Conservation (phyloP, 2,113 vertebrate species). For the Laterallus jamaicensis region DNA sequence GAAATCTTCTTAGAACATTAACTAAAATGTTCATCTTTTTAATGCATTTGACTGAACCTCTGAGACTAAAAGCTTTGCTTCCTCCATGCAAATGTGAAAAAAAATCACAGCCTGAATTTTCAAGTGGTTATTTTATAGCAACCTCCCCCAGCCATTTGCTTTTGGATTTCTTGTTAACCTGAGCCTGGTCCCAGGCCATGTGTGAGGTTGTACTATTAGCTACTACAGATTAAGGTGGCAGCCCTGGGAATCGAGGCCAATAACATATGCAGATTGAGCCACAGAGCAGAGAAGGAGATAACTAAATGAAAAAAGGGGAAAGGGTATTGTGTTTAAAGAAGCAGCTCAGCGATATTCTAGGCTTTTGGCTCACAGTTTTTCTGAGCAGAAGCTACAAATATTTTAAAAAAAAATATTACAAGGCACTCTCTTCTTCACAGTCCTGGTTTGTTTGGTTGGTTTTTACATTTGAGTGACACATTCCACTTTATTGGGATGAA, state of each 20-base stretch:
- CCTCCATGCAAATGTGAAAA: slow-evolving; percentile 67
- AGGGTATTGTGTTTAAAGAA: slow-evolving; percentile 28
- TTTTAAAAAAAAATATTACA: neutral
- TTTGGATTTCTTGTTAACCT: slow-evolving; percentile 53
- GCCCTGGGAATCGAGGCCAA: slow-evolving; percentile 58
- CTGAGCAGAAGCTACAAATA: neutral
- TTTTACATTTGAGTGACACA: neutral
- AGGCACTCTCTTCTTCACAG: neutral
- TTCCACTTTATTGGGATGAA: neutral
- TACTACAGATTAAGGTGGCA: slow-evolving; percentile 59
- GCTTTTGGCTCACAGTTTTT: neutral
- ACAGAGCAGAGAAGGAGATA: slow-evolving; percentile 48
- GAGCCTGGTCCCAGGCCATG: slow-evolving; percentile 48
- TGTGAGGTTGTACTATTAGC: slow-evolving; percentile 52
- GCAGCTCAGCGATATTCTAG: slow-evolving; percentile 9
- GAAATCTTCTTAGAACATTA: slow-evolving; percentile 78
- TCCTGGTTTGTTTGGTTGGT: neutral
- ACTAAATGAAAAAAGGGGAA: slow-evolving; percentile 51
- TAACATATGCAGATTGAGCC: slow-evolving; percentile 48
- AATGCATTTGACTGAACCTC: slow-evolving; percentile 74
- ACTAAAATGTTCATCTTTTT: slow-evolving; percentile 80
- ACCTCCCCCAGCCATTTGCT: slow-evolving; percentile 57
- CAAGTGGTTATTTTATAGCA: slow-evolving; percentile 62
- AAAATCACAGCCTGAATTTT: slow-evolving; percentile 54
- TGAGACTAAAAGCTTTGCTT: slow-evolving; percentile 73